These are phyloP conservation scores for Phragmatobia fuliginosa DNA, from an alignment of 2,888 invertebrate species.

Conservation along the genomic window DNA sequence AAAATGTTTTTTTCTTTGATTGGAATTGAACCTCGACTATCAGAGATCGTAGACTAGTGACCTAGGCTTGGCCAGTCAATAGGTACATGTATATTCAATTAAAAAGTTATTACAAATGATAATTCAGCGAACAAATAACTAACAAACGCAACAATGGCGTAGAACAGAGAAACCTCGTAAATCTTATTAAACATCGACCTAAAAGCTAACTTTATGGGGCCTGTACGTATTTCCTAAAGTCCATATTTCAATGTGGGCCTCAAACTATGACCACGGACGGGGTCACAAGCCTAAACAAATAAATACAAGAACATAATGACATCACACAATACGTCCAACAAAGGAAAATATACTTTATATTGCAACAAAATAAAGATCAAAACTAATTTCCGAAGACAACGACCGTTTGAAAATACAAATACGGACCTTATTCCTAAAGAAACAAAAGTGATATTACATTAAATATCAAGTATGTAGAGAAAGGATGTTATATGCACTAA, in stretches of 20 bases:
- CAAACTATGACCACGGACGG: constrained; percentile 66
- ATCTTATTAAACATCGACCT: constrained; percentile 25
- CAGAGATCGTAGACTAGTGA: background rate
- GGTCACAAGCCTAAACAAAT: constrained; percentile 63
- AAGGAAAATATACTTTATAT: constrained; percentile 14
- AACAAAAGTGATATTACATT: constrained; percentile 26
- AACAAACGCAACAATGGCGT: constrained; percentile 16
- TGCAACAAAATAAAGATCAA: background rate
- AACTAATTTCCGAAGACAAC: background rate
- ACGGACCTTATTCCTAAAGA: background rate
- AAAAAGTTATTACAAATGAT: constrained; percentile 1
- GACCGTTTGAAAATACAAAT: constrained; percentile 11
- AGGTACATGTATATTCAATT: background rate
- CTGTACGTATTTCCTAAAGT: constrained; percentile 52
- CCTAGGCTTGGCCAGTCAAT: background rate
- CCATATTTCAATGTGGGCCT: constrained; percentile 64
- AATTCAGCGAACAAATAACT: constrained; percentile 8
- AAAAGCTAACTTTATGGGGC: constrained; percentile 33
- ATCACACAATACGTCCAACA: background rate
- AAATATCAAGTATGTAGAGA: background rate
- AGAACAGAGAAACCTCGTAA: constrained; percentile 25
- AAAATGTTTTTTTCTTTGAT: background rate
- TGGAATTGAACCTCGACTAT: background rate
- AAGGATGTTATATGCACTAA: constrained; percentile 42
- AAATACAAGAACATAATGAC: constrained; percentile 48